These are phyloP conservation scores for Pristionchus exspectatus DNA, from an alignment of 2,888 invertebrate genomes.

Conservation along the genomic window DNA sequence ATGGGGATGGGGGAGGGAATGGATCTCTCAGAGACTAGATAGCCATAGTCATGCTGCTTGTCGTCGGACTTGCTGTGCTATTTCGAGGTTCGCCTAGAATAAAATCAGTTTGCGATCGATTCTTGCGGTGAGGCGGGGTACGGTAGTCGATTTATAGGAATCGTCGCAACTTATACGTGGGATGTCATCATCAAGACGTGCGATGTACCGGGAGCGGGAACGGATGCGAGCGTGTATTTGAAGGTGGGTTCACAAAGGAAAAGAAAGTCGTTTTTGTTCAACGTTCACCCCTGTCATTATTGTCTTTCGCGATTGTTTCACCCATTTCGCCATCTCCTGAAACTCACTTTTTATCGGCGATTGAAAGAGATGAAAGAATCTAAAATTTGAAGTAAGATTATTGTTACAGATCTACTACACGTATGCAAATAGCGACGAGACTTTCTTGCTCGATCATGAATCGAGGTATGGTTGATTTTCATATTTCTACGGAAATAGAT, in stretches of 20 bases:
- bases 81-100: neutral
- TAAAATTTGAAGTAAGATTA: neutral
- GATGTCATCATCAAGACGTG: slow-evolving; percentile 73
- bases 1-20: neutral
- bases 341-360: too few relatives aligned
- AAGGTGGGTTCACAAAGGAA: too few relatives aligned
- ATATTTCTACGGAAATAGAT: too few relatives aligned
- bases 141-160: slow-evolving; percentile 7
- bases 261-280: too few relatives aligned
- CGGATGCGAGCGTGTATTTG: slow-evolving; percentile 70
- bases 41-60: neutral
- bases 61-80: neutral
- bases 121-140: neutral
- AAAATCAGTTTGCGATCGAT: neutral
- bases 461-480: slow-evolving; percentile 55
- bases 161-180: slow-evolving; percentile 59
- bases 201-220: slow-evolving; percentile 67
- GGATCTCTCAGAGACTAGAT: neutral
- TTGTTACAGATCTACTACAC: slow-evolving; percentile 63
- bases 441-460: slow-evolving; percentile 67
- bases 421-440: slow-evolving; percentile 67
- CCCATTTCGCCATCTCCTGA: too few relatives aligned
- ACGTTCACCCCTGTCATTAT: too few relatives aligned
- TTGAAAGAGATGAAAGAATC: neutral
- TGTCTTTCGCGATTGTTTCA: too few relatives aligned